Conservation (phyloP, 2,797 vertebrate genomes). For the Naso thynnoides region DNA sequence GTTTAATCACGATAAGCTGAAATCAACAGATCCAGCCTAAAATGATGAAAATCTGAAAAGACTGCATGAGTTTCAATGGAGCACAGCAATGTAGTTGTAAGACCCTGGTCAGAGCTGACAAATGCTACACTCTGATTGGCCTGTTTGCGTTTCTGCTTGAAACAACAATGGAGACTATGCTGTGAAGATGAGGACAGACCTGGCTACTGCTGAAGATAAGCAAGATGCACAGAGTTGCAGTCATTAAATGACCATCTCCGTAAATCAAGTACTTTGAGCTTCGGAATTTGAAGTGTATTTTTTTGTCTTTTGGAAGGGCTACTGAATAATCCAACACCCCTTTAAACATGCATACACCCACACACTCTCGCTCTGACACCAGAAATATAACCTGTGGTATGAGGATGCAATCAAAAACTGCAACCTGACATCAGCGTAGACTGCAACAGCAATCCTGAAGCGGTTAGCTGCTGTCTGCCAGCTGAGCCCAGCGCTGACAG, state of each 20-base stretch:
- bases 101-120: no score
- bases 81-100: no score
- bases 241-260: conserved; percentile 35
- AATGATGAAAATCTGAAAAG: no score
- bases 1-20: no score
- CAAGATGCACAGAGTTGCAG: conserved; percentile 14
- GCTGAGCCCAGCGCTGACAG: conserved; percentile 51
- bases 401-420: conserved; percentile 52
- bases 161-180: conserved; percentile 17
- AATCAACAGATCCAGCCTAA: no score
- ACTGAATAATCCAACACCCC: conserved; percentile 38
- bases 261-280: conserved; percentile 38
- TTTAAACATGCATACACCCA: conserved; percentile 22
- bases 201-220: conserved; percentile 26
- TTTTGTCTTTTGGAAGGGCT: conserved; percentile 25
- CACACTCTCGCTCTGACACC: conserved; percentile 21
- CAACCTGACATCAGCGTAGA: conserved; percentile 57
- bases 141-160: conserved; percentile 11
- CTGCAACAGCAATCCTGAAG: conserved; percentile 45
- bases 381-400: conserved; percentile 49
- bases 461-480: conserved; percentile 56
- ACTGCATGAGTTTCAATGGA: no score
- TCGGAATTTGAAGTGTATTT: conserved; percentile 23
- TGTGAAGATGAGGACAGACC: conserved; percentile 33
- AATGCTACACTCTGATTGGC: no score